phyloP scores from a whole-genome alignment of 92 coral and sea anemone species.

The Porites lobata region DNA sequence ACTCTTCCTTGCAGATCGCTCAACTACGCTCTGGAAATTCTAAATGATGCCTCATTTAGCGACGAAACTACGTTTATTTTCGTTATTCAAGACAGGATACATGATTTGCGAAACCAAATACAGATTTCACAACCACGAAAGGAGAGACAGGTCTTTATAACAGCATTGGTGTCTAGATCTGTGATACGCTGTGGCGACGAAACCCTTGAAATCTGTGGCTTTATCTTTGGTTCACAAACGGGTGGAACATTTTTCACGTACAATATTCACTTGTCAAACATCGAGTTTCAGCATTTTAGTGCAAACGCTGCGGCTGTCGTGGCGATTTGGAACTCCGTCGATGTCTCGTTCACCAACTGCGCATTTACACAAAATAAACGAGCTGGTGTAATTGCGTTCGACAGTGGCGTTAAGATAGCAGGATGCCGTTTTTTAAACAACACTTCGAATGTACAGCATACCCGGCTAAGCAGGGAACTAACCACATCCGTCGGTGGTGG shows the following conservation, averaged over 20 bases:
- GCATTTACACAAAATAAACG: constrained; percentile 74
- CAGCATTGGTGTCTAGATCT: constrained; percentile 17
- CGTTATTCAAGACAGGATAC: constrained; percentile 56
- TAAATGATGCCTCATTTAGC: constrained; percentile 23
- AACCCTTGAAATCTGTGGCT: constrained; percentile 16
- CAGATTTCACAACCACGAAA: constrained; percentile 62
- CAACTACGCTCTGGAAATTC: constrained; percentile 68
- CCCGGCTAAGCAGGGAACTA: constrained; percentile 47
- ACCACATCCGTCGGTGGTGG: constrained; percentile 76
- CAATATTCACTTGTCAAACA: constrained; percentile 60
- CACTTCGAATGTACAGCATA: constrained; percentile 52
- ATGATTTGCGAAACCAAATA: constrained; percentile 43
- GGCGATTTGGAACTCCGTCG: constrained; percentile 66
- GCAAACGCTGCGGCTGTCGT: constrained; percentile 69
- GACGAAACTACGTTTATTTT: constrained; percentile 64
- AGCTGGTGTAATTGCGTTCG: constrained; percentile 78
- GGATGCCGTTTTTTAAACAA: constrained; percentile 75
- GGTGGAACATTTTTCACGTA: constrained; percentile 23
- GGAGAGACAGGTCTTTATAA: constrained; percentile 51
- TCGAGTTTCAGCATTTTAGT: constrained; percentile 77
- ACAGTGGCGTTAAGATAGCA: constrained; percentile 73
- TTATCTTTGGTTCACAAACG: constrained; percentile 54
- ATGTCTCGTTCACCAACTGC: constrained; percentile 76
- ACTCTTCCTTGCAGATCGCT: constrained; percentile 67
- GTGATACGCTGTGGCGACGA: constrained; percentile 13